These are phyloP conservation scores for Microcebus jonahi DNA, from an alignment of 2,113 vertebrate species.

Conservation along the genomic window DNA sequence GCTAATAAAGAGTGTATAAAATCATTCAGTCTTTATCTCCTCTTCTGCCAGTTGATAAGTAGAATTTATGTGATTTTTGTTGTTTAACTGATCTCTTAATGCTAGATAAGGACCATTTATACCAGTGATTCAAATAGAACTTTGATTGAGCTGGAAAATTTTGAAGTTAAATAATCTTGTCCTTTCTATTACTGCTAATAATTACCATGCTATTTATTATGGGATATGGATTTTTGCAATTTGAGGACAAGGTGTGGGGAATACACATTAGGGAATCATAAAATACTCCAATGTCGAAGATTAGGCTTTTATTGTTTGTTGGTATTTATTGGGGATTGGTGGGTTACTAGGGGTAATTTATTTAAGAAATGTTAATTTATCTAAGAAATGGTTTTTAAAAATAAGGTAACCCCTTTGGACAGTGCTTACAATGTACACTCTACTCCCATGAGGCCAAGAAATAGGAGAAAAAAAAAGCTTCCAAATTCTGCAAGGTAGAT, in stretches of 20 bases:
- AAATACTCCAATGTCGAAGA: not conserved
- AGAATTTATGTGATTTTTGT: constrained; percentile 28
- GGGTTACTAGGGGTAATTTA: not conserved
- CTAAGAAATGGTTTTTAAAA: not conserved
- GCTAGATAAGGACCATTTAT: constrained; percentile 25
- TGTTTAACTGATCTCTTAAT: constrained; percentile 62
- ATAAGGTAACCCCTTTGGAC: not conserved
- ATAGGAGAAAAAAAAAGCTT: not conserved
- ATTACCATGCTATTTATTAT: constrained; percentile 5
- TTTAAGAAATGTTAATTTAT: not conserved
- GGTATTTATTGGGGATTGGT: not conserved
- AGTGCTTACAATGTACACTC: not conserved
- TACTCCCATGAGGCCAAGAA: not conserved
- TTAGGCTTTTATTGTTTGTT: not conserved
- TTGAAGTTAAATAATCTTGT: constrained; percentile 33
- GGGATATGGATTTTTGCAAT: constrained; percentile 30
- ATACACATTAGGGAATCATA: not conserved
- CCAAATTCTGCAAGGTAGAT: not conserved
- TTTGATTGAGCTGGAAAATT: constrained; percentile 26
- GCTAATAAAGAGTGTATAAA: not conserved
- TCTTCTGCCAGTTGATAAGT: constrained; percentile 17
- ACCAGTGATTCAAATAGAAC: constrained; percentile 14
- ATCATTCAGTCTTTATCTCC: not conserved
- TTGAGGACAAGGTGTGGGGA: not conserved
- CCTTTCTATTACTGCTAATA: constrained; percentile 20